These are phyloP conservation scores for Struthidea cinerea DNA, from an alignment of 2,113 vertebrate genomes.

Conservation along the genomic window DNA sequence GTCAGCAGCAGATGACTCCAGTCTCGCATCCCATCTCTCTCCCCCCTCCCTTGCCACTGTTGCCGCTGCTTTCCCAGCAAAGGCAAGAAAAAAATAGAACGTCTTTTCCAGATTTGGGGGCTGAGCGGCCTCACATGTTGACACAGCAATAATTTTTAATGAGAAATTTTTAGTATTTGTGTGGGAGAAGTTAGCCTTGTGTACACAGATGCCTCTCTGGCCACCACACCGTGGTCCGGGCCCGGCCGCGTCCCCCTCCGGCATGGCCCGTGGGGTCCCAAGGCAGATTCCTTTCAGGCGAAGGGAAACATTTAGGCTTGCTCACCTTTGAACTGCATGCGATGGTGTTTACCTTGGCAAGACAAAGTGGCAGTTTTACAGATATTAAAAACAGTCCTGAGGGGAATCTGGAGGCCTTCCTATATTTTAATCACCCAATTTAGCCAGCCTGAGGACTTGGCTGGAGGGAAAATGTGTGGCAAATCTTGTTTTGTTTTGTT, in stretches of 20 bases:
- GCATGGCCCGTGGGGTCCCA: constrained; percentile 70
- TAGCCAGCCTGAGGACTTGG: constrained; percentile 37
- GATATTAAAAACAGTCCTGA: constrained; percentile 97
- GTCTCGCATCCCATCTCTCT: constrained; percentile 39
- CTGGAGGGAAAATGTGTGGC: constrained; percentile 39
- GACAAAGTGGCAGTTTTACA: constrained; percentile 97
- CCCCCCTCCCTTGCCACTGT: background rate
- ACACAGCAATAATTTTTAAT: constrained; percentile 86
- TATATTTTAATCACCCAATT: constrained; percentile 73
- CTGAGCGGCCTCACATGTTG: constrained; percentile 76
- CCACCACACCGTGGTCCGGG: constrained; percentile 55
- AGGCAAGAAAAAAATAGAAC: constrained; percentile 53
- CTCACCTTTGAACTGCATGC: constrained; percentile 97
- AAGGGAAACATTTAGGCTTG: constrained; percentile 92
- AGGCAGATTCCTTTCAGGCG: constrained; percentile 86
- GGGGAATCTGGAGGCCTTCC: constrained; percentile 77
- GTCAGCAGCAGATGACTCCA: constrained; percentile 60
- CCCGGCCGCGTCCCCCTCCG: constrained; percentile 76
- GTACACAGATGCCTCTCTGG: constrained; percentile 84
- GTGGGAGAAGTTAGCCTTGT: constrained; percentile 82
- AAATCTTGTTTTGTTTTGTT: background rate
- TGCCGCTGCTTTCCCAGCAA: constrained; percentile 26
- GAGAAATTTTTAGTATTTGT: constrained; percentile 82
- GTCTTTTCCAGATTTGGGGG: constrained; percentile 76
- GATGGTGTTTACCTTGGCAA: constrained; percentile 98